These are phyloP conservation scores for Yponomeuta cagnagella DNA, from an alignment of 2,888 invertebrate genomes.

Conservation along the genomic window DNA sequence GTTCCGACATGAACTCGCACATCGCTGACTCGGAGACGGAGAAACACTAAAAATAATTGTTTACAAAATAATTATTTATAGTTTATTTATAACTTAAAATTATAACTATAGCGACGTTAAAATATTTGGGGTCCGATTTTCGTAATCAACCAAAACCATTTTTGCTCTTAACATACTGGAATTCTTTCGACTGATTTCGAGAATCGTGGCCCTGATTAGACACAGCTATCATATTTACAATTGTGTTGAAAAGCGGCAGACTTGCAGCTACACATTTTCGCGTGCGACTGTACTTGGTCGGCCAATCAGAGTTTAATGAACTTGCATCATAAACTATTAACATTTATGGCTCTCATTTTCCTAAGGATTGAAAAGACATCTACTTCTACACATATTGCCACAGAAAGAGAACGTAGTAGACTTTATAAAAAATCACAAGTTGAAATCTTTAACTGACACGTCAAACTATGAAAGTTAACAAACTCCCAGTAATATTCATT, in stretches of 20 bases:
- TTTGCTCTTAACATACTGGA: background rate
- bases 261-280: conserved; percentile 26
- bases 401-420: background rate
- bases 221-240: conserved; percentile 53
- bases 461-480: too few relatives aligned
- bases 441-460: too few relatives aligned
- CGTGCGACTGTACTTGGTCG: conserved; percentile 37
- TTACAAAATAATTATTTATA: conserved; percentile 26
- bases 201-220: conserved; percentile 44
- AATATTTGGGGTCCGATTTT: conserved; percentile 31
- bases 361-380: background rate
- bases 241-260: conserved; percentile 41
- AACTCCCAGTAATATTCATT: too few relatives aligned
- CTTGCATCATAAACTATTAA: background rate
- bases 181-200: background rate
- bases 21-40: conserved; percentile 41
- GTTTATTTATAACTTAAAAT: conserved; percentile 46
- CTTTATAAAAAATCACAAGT: too few relatives aligned
- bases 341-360: conserved; percentile 4
- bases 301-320: conserved; percentile 28
- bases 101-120: conserved; percentile 55
- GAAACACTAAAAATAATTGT: conserved; percentile 23
- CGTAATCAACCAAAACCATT: background rate
- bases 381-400: background rate
- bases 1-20: conserved; percentile 30